Evolutionary conservation across 1,140 invertebrate species (phyloP).

Genomic region (Macrotrachela quadricornifera): DNA sequence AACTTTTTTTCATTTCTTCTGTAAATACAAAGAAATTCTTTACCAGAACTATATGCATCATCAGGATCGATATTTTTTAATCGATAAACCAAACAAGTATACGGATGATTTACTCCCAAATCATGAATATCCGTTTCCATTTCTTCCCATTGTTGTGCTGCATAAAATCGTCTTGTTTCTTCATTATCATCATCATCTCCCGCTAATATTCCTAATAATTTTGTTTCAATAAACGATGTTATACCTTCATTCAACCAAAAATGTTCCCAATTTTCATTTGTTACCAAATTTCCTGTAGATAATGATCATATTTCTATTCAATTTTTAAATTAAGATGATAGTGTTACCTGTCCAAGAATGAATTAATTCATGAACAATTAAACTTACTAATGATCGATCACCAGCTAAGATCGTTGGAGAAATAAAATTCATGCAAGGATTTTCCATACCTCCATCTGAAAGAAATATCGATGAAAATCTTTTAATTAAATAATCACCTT

Average conservation of each 20-base stretch:
- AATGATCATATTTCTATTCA: too few species aligned
- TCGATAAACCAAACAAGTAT: slow-evolving; percentile 38
- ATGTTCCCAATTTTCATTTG: slow-evolving; percentile 72
- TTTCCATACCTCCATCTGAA: slow-evolving; percentile 85
- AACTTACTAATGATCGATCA: slow-evolving; percentile 61
- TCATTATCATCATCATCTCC: too few species aligned
- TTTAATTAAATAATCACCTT: too few species aligned
- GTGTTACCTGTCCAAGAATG: slow-evolving; percentile 72
- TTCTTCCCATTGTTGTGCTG: too few species aligned
- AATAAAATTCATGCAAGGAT: slow-evolving; percentile 80
- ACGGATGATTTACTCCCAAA: too few species aligned
- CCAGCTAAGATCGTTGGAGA: slow-evolving; percentile 73
- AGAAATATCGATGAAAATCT: too few species aligned
- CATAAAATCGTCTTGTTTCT: too few species aligned
- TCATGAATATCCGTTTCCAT: too few species aligned
- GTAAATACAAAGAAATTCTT: too few species aligned
- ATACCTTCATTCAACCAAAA: slow-evolving; percentile 89
- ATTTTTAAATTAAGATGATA: too few species aligned
- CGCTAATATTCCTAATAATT: slow-evolving; percentile 37
- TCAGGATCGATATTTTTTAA: slow-evolving; percentile 63
- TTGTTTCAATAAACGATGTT: slow-evolving; percentile 71
- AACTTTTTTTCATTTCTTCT: too few species aligned
- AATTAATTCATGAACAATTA: slow-evolving; percentile 78
- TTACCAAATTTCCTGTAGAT: slow-evolving; percentile 83
- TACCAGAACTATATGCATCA: slow-evolving; percentile 47